Base-by-base conservation (phyloP, 2,888 invertebrate species). In the Acrobasis suavella region DNA sequence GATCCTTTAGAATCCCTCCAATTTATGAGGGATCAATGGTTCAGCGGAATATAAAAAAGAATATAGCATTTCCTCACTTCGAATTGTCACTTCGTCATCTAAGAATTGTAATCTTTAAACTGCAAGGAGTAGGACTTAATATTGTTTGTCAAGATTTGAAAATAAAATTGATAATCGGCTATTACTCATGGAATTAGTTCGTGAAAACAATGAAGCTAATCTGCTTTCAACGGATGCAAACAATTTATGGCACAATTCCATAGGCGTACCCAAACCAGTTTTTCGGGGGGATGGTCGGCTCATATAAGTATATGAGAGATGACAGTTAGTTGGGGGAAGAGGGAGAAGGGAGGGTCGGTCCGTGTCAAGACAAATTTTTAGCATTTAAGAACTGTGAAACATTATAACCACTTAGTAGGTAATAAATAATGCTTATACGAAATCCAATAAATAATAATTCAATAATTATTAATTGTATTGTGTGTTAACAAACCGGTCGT, bases 191-290 rank as follows among this genome's bases (percentile, higher is more conserved):
- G 49, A 67, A 66, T 67, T 62, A 64, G 65, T 66, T 62, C 58
- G 64, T 54, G 67, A 72, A 78, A 75, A 82, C 78, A 82, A 82
- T 78, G 72, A 65, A 50, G 67, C 55, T 76, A 74, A 76, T 76
- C 70, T 67, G 70, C 62, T 71, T 62, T 66, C 67, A 67, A 69
- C 82, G 83, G 86, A 85, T 79, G 80, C 69, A 64, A 68, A 69
- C 82, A 80, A 84, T 86, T 86, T 83, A 77, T 75, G 72, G 70
- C 74, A 69, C 80, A 84, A 22, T 22, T 22, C 22, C 22, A 2
- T 22, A 22, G 22, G 22, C 22, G 22, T 22, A 22, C n/a, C n/a
- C n/a, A n/a, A n/a, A n/a, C n/a, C n/a, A n/a, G n/a, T n/a, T n/a
- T n/a, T n/a, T n/a, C n/a, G n/a, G n/a, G n/a, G n/a, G n/a, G n/a